Evolutionary conservation across 2,888 invertebrate species (phyloP).

Genomic region (Clitarchus hookeri): DNA sequence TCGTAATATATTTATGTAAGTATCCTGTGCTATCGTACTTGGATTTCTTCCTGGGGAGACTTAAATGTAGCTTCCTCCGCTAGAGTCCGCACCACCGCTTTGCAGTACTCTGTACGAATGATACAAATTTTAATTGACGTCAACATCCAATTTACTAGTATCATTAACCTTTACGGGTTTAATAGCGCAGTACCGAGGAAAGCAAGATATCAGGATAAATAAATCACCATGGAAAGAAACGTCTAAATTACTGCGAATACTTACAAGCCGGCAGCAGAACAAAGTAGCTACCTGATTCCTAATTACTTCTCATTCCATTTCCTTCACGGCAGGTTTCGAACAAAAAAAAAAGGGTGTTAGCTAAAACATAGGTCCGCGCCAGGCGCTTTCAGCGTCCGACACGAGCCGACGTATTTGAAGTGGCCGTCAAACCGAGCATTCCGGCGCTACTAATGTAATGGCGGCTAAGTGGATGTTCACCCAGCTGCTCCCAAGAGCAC

Average conservation of each 20-base stretch:
- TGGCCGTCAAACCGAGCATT: too few relatives aligned
- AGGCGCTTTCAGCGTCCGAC: not conserved
- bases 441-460: conserved; percentile 11
- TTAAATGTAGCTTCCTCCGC: too few relatives aligned
- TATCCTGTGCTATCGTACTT: too few relatives aligned
- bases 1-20: too few relatives aligned
- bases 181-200: not conserved
- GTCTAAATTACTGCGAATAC: not conserved
- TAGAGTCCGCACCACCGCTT: too few relatives aligned
- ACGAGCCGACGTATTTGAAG: too few relatives aligned
- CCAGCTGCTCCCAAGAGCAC: not conserved
- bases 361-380: not conserved
- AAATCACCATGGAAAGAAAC: not conserved
- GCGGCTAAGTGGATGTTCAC: not conserved
- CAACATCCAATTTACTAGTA: too few relatives aligned
- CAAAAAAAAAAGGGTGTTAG: not conserved
- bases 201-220: not conserved
- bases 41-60: too few relatives aligned
- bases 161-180: not conserved
- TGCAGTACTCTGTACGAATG: too few relatives aligned
- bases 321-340: not conserved
- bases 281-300: not conserved
- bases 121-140: too few relatives aligned
- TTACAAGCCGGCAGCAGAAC: not conserved
- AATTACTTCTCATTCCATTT: not conserved